Evolutionary conservation across 1,140 invertebrate species (phyloP).

Genomic region (Nasonia vitripennis): DNA sequence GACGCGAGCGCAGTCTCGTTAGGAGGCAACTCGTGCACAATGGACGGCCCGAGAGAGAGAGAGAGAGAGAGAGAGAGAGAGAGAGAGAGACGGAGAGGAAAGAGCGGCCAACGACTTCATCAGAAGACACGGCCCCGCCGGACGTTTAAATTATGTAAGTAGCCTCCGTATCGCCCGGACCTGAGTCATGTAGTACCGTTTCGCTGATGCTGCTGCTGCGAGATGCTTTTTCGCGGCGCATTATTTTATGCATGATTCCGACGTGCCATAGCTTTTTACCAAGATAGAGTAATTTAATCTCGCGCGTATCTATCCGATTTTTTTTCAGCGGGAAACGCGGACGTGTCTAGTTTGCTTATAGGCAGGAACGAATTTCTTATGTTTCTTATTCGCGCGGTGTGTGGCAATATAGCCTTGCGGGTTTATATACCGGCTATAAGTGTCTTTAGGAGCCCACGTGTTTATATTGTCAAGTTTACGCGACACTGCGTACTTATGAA

Average conservation of each 20-base stretch:
- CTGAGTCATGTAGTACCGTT: not conserved
- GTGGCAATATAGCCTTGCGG: no score
- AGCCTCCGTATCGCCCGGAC: conserved; percentile 45
- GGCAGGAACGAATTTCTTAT: not conserved
- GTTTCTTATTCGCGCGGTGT: no score
- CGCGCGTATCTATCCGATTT: not conserved
- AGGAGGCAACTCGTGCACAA: conserved; percentile 31
- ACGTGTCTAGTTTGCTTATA: no score
- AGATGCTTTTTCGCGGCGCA: not conserved
- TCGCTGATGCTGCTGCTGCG: not conserved
- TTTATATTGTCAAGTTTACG: no score
- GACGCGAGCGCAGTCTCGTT: conserved; percentile 9
- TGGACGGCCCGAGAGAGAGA: not conserved
- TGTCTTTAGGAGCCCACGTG: no score
- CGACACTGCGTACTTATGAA: no score
- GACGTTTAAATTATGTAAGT: conserved; percentile 69
- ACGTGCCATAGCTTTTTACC: not conserved
- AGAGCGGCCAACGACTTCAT: conserved; percentile 56
- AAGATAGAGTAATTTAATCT: not conserved
- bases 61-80: not conserved
- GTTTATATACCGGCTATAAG: no score
- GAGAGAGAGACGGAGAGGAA: not conserved
- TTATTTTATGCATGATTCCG: not conserved
- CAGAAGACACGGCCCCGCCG: conserved; percentile 57
- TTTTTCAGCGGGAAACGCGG: not conserved